Percentiles rank a stretch among this genome's conserved stretches.
Conservation (phyloP, 1,140 invertebrate genomes). For the Lysiphlebus fabarum region DNA sequence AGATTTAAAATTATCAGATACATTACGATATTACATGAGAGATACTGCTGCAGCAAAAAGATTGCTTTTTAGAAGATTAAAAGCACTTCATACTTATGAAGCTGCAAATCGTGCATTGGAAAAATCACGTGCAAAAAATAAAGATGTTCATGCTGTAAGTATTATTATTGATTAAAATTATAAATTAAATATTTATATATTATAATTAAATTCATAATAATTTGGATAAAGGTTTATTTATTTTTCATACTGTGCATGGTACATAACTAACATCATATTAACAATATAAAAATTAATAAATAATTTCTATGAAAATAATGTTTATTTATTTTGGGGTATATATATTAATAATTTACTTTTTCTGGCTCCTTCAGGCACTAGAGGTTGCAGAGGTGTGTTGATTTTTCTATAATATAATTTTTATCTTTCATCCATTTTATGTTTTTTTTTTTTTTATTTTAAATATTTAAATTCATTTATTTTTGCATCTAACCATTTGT, state of each 20-base stretch:
- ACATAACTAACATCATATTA: conserved; percentile 5
- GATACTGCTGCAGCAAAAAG: conserved; percentile 95
- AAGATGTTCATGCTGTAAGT: conserved; percentile 91
- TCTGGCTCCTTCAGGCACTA: conserved; percentile 54
- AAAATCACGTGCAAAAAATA: conserved; percentile 93
- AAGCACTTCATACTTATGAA: conserved; percentile 92
- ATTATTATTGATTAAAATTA: conserved; percentile 15
- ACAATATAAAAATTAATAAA: no score
- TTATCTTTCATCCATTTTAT: conserved; percentile 21
- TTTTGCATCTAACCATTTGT: no score
- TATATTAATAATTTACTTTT: conserved; percentile 44
- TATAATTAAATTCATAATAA: background rate
- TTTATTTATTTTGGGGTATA: conserved; percentile 22
- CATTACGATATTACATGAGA: conserved; percentile 93
- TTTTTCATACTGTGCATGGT: background rate
- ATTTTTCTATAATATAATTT: conserved; percentile 30
- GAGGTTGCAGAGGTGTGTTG: conserved; percentile 61
- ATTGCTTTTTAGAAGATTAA: conserved; percentile 83
- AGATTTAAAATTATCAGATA: conserved; percentile 97
- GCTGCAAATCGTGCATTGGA: conserved; percentile 94
- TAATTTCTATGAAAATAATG: no score
- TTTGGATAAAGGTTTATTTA: conserved; percentile 12
- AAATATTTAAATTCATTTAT: no score
- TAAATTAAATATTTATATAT: no score
- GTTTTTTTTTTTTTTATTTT: conserved; percentile 1